Percentiles rank a stretch among this genome's conserved stretches.
Evolutionary conservation across 2,888 invertebrate genomes (phyloP).

Genomic region (Suillia variegata): DNA sequence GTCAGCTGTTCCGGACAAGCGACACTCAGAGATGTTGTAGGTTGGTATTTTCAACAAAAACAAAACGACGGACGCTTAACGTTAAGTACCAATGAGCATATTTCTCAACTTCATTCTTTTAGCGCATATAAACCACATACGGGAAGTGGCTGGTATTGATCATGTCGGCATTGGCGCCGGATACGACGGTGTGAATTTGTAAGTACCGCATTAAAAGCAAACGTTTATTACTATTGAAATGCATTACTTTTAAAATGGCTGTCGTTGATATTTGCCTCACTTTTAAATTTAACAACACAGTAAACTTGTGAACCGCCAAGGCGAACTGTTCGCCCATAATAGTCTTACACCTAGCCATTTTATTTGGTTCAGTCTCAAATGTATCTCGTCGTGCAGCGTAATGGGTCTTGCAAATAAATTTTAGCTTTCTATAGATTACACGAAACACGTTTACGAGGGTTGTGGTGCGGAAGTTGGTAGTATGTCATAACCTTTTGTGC

Average conservation of each 20-base stretch:
- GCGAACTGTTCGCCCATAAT: too few species aligned
- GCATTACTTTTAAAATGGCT: background rate
- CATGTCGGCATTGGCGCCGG: conserved; percentile 88
- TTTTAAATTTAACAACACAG: background rate
- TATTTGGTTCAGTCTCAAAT: too few species aligned
- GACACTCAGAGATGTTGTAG: conserved; percentile 67
- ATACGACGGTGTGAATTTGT: conserved; percentile 90
- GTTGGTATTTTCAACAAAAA: conserved; percentile 62
- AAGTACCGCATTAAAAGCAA: conserved; percentile 68
- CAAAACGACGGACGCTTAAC: too few species aligned
- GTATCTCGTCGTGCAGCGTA: too few species aligned
- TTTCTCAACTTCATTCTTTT: conserved; percentile 31
- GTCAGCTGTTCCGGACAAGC: conserved; percentile 67
- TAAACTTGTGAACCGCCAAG: background rate
- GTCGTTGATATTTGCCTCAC: background rate
- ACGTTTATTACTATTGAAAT: background rate
- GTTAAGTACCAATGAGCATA: background rate
- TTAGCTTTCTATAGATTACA: too few species aligned
- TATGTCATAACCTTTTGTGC: too few species aligned
- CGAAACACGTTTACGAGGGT: too few species aligned
- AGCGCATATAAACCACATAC: conserved; percentile 90
- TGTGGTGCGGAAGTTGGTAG: too few species aligned
- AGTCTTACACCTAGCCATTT: too few species aligned
- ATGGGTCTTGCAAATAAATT: too few species aligned
- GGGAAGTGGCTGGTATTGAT: conserved; percentile 83